Evolutionary conservation across 2,797 vertebrate species (phyloP).

Genomic region (Ficedula albicollis): DNA sequence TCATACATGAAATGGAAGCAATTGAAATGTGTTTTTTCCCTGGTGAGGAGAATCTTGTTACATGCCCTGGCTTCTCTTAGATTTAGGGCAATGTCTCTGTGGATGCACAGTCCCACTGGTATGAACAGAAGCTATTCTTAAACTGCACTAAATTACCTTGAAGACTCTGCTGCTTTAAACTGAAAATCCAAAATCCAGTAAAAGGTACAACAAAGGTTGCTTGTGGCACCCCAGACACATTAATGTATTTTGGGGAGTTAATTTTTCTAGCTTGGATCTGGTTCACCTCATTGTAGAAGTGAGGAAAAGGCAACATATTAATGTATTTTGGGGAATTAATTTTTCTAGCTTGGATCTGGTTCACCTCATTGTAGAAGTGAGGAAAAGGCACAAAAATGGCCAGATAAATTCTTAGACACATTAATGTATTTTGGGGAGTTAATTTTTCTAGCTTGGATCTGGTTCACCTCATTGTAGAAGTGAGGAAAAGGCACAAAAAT

Average conservation of each 20-base stretch:
- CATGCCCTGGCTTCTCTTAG: neutral
- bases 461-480: neutral
- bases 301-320: neutral
- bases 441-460: neutral
- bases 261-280: neutral
- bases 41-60: neutral
- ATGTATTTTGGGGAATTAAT: neutral
- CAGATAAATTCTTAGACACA: neutral
- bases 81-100: slow-evolving; percentile 27
- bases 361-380: neutral
- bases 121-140: slow-evolving; percentile 41
- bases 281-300: neutral
- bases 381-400: neutral
- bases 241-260: neutral
- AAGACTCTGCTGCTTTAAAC: neutral
- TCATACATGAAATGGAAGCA: neutral
- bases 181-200: neutral
- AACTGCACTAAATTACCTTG: slow-evolving; percentile 20
- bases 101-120: neutral
- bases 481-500: neutral
- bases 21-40: neutral
- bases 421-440: neutral
- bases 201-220: neutral
- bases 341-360: neutral
- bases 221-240: neutral